Evolutionary conservation across 2,797 vertebrate genomes (phyloP).

Genomic region (Sebastes dallii): DNA sequence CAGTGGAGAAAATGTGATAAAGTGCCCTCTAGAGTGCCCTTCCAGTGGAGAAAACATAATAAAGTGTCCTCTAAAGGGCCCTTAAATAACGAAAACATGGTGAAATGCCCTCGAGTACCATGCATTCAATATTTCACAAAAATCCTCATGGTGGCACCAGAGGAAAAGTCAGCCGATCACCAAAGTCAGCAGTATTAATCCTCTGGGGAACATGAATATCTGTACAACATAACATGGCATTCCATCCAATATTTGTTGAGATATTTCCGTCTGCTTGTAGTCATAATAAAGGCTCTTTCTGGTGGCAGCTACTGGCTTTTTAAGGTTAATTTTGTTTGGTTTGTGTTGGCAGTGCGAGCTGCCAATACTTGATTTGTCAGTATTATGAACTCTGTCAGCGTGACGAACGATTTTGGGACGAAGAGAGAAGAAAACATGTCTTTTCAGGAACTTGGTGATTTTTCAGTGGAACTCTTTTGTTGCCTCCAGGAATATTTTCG

Average conservation of each 20-base stretch:
- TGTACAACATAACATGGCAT: not conserved
- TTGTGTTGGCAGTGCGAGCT: not conserved
- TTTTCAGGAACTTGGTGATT: not conserved
- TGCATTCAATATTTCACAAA: too few relatives aligned
- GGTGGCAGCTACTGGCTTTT: not conserved
- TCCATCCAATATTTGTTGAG: not conserved
- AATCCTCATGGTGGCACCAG: too few relatives aligned
- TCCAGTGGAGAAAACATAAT: too few relatives aligned
- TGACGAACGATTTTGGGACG: not conserved
- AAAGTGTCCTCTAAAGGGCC: too few relatives aligned
- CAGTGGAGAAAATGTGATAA: too few relatives aligned
- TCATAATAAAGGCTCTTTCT: not conserved
- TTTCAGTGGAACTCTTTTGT: conserved; percentile 4
- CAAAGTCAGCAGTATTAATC: not conserved
- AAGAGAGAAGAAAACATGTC: not conserved
- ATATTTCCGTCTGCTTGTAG: not conserved
- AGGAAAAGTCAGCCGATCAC: not conserved
- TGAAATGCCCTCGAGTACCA: too few relatives aligned
- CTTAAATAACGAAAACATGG: too few relatives aligned
- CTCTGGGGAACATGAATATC: not conserved
- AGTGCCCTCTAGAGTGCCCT: too few relatives aligned
- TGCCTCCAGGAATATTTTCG: conserved; percentile 23
- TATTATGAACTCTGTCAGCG: not conserved
- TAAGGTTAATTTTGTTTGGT: not conserved
- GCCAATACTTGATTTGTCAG: not conserved